Evolutionary conservation across 53 echinoderm and acorn worm species (phyloP).

Genomic region (Echinarachnius parma): DNA sequence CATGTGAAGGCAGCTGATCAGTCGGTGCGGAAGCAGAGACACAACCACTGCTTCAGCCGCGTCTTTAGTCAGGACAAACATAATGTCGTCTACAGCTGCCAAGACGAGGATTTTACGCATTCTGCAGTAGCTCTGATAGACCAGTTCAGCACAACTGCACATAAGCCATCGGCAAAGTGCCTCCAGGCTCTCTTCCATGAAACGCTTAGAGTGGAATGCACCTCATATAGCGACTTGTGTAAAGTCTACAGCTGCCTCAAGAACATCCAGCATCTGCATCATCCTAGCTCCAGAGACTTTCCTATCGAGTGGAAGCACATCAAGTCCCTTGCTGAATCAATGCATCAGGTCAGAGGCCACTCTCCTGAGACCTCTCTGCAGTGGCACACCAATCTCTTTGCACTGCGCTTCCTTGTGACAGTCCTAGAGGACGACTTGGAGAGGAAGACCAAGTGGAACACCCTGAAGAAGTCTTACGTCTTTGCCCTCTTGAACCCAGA

Average conservation of each 20-base stretch:
- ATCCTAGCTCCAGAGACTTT: constrained; percentile 12
- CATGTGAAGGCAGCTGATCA: constrained; percentile 15
- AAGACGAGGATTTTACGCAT: constrained; percentile 11
- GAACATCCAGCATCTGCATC: constrained; percentile 29
- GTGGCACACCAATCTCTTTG: constrained; percentile 15
- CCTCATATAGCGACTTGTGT: not conserved
- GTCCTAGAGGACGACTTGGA: constrained; percentile 41
- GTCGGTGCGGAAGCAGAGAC: constrained; percentile 6
- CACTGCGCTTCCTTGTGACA: constrained; percentile 9
- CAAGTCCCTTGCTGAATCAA: not conserved
- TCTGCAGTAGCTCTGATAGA: constrained; percentile 1
- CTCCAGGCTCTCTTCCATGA: constrained; percentile 23
- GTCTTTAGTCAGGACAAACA: constrained; percentile 9
- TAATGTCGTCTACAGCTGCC: constrained; percentile 2
- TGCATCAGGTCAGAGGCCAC: not conserved
- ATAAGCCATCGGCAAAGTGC: constrained; percentile 10
- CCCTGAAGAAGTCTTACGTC: constrained; percentile 10
- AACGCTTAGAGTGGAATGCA: not conserved
- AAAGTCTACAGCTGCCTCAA: constrained; percentile 20
- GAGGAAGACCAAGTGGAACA: constrained; percentile 23
- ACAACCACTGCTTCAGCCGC: not conserved
- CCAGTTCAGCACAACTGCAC: not conserved
- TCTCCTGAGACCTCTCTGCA: not conserved
- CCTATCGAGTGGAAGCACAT: constrained; percentile 22
- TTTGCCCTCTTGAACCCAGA: constrained; percentile 25